phyloP scores from a whole-genome alignment of 2,113 vertebrate genomes.

The Silurus glanis region DNA sequence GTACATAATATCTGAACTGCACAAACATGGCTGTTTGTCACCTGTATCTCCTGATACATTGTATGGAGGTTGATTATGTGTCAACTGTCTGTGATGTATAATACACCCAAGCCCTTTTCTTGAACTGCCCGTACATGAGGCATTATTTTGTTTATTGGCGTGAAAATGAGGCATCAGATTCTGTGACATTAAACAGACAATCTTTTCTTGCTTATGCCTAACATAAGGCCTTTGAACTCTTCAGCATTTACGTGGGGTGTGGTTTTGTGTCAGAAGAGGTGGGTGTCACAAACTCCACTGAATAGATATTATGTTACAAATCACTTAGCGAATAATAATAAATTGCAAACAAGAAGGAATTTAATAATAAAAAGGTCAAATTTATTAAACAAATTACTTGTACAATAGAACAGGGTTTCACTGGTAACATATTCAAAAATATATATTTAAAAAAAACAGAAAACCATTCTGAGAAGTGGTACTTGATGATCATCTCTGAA shows the following conservation, averaged over 20 bases:
- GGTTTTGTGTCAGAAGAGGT: constrained; percentile 29
- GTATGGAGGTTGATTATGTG: background rate
- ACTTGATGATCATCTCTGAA: constrained; percentile 51
- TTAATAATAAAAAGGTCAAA: constrained; percentile 15
- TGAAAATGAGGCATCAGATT: constrained; percentile 55
- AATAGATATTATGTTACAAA: background rate
- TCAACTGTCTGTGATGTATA: background rate
- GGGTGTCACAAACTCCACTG: background rate
- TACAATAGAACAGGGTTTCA: constrained; percentile 24
- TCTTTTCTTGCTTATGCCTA: constrained; percentile 59
- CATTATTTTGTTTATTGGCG: constrained; percentile 60
- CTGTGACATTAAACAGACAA: constrained; percentile 63
- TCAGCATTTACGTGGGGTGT: constrained; percentile 54
- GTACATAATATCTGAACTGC: background rate
- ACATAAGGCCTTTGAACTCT: constrained; percentile 64
- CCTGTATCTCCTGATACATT: background rate
- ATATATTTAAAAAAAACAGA: constrained; percentile 10
- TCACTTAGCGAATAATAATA: background rate
- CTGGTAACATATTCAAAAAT: constrained; percentile 7
- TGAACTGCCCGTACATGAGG: constrained; percentile 10
- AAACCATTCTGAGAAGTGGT: background rate
- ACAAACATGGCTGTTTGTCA: constrained; percentile 10
- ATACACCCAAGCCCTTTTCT: constrained; percentile 1
- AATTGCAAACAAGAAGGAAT: background rate
- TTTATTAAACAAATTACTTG: constrained; percentile 36